phyloP scores from a whole-genome alignment of 2,888 invertebrate species.

The Eugnorisma glareosa region DNA sequence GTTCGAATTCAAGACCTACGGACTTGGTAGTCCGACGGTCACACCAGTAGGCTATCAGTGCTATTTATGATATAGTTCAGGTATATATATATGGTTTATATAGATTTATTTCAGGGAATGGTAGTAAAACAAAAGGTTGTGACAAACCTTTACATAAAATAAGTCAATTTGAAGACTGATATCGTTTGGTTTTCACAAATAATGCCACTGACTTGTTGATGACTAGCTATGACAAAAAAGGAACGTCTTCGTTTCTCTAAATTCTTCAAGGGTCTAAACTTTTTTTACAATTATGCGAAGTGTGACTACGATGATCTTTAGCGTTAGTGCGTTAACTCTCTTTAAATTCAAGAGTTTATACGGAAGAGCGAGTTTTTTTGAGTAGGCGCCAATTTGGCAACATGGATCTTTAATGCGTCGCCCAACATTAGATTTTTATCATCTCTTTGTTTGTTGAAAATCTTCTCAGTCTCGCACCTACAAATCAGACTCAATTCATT shows the following conservation, averaged over 20 bases:
- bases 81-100: no score
- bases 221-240: not conserved
- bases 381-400: slow-evolving; percentile 55
- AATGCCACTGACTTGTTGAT: not conserved
- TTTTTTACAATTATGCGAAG: not conserved
- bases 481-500: not conserved
- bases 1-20: no score
- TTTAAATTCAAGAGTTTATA: slow-evolving; percentile 38
- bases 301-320: not conserved
- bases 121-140: no score
- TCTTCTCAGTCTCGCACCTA: not conserved
- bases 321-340: slow-evolving; percentile 7
- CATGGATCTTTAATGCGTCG: slow-evolving; percentile 26
- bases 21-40: no score
- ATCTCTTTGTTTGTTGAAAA: slow-evolving; percentile 25
- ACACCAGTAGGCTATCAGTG: no score
- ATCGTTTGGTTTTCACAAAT: no score
- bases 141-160: not conserved
- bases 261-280: not conserved
- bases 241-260: not conserved
- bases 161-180: not conserved
- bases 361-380: slow-evolving; percentile 54
- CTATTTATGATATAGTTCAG: no score
- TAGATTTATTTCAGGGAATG: not conserved
- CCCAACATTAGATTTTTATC: slow-evolving; percentile 20